Base-by-base conservation (phyloP, 2,113 vertebrate species). In the Enhydra lutris region DNA sequence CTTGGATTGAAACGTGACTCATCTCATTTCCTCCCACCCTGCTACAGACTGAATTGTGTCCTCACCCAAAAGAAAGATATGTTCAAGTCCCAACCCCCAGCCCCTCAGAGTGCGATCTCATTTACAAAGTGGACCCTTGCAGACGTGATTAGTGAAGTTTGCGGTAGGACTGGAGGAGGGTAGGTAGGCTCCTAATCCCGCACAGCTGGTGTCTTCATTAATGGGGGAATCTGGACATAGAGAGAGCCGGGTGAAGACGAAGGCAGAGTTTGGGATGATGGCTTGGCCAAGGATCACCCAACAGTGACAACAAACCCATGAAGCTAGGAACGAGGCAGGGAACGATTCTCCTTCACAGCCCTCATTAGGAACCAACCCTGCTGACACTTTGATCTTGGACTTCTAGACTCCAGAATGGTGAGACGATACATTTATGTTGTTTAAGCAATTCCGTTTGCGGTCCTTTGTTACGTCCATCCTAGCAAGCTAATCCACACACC, bases 381-480 rank as follows among this genome's bases (percentile, higher is more conserved):
- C 76, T 7, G 31, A 21, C 47, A 7, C 76, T 21, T 79, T 34
- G 76, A 79, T n/a, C 47, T 34, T 21, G 45, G 76, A 52, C 76
- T 52, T 79, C 76, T 6, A 21, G 47, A 17, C 47, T 34, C 76
- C 9, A 9, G 47, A 52, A 6, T 29, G 50, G 29, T 34, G 76
- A 52, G 76, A 79, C 1, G 8, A 45, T 47, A 31, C 24, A 17
- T 31, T 78, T 29, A 50, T 20, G 36, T 52, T 34, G 63, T 36
- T 39, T 34, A 34, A 42, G 21, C 42, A 9, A 4, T 26, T 52
- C 34, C 15, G 4, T 20, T 10, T 31, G 14, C 11, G 24, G 23
- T 1, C 13, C 39, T 61, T 3, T n/a, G 42, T 23, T n/a, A 18
- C 6, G 1, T 36, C 5, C 6, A 12, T 65, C 42, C 4, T n/a